Evolutionary conservation across 2,888 invertebrate species (phyloP).

Genomic region (Plutella xylostella): DNA sequence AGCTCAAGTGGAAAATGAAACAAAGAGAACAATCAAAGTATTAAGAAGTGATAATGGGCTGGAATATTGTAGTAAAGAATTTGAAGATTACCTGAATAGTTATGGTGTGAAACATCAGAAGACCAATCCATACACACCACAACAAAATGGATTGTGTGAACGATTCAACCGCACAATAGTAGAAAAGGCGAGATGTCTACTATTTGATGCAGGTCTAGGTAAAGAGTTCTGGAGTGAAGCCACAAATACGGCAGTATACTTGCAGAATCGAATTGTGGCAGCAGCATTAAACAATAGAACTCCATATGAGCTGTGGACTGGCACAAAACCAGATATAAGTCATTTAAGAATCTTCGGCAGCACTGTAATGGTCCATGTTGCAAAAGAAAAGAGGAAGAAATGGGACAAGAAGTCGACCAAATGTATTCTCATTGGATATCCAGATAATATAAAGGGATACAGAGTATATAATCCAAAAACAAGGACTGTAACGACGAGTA

Average conservation of each 20-base stretch:
- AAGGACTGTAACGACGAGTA: constrained; percentile 10
- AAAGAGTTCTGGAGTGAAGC: constrained; percentile 9
- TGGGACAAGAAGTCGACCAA: constrained; percentile 9
- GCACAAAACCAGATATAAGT: constrained; percentile 10
- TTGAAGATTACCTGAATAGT: constrained; percentile 7
- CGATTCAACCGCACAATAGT: constrained; percentile 8
- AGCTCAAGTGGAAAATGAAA: constrained; percentile 16
- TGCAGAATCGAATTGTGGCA: constrained; percentile 10
- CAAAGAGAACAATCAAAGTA: constrained; percentile 14
- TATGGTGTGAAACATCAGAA: constrained; percentile 9
- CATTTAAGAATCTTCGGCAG: constrained; percentile 13
- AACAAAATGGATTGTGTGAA: constrained; percentile 12
- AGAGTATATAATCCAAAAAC: constrained; percentile 10
- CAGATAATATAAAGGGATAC: constrained; percentile 15
- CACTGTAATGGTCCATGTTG: constrained; percentile 11
- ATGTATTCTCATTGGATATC: constrained; percentile 13
- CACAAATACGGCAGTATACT: constrained; percentile 6
- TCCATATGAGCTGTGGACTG: constrained; percentile 13
- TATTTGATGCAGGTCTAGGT: constrained; percentile 9
- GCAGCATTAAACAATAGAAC: constrained; percentile 10
- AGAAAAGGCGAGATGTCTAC: constrained; percentile 10
- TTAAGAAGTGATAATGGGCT: constrained; percentile 17
- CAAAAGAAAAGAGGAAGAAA: constrained; percentile 10
- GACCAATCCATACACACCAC: constrained; percentile 9
- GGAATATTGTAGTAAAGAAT: constrained; percentile 16